These are phyloP conservation scores for Microctonus brassicae DNA, from an alignment of 2,888 invertebrate genomes.

Conservation along the genomic window DNA sequence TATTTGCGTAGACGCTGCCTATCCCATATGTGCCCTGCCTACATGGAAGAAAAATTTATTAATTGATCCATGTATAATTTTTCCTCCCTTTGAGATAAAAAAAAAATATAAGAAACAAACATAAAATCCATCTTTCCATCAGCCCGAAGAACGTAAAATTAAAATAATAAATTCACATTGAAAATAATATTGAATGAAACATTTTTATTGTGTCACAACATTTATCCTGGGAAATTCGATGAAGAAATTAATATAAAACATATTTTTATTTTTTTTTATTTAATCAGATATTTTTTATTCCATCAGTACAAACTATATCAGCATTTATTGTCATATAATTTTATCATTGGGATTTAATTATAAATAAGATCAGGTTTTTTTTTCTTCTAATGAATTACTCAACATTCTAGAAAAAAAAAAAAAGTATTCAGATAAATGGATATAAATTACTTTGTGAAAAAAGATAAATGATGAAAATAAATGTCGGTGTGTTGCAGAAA, in stretches of 20 bases:
- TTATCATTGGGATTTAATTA: background rate
- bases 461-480: background rate
- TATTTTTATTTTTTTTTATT: background rate
- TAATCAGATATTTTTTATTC: background rate
- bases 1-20: constrained; percentile 59
- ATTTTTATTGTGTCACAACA: background rate
- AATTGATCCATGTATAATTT: constrained; percentile 44
- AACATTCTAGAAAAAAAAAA: too few species aligned
- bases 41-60: constrained; percentile 46
- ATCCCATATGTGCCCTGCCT: constrained; percentile 52
- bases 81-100: background rate
- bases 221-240: too few species aligned
- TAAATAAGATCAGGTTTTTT: background rate
- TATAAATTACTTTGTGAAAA: too few species aligned
- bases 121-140: background rate
- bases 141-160: background rate
- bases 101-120: background rate
- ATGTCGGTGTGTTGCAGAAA: background rate
- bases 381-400: too few species aligned
- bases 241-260: background rate
- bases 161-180: background rate
- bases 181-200: background rate
- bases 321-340: constrained; percentile 26
- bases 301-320: constrained; percentile 17
- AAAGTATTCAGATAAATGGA: too few species aligned